phyloP scores from a whole-genome alignment of 2,797 vertebrate genomes.

The Eulemur coronatus region DNA sequence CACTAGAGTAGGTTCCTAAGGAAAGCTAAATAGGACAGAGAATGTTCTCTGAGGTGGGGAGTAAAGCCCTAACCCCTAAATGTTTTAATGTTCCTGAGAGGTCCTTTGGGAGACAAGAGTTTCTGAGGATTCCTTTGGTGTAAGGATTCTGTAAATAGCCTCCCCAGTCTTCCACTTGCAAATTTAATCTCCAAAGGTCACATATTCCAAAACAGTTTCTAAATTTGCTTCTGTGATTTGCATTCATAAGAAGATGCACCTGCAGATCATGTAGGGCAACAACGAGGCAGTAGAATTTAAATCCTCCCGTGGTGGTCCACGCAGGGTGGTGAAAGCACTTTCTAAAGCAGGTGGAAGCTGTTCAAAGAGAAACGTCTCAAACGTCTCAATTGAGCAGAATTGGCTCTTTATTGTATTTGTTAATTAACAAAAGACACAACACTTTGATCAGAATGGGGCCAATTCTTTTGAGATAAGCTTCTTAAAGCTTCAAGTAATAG shows the following conservation, averaged over 20 bases:
- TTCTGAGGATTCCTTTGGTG: neutral
- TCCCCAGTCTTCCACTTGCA: neutral
- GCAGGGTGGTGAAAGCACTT: neutral
- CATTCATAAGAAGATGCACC: constrained; percentile 66
- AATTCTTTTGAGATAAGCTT: constrained; percentile 15
- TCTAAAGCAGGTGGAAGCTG: constrained; percentile 41
- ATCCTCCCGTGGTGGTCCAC: neutral
- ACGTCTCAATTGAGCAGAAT: neutral
- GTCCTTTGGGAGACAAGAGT: neutral
- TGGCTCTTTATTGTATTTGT: constrained; percentile 1
- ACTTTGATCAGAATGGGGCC: neutral
- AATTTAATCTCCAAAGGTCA: constrained; percentile 65
- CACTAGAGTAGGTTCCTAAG: neutral
- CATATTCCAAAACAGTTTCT: constrained; percentile 64
- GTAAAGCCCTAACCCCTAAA: neutral
- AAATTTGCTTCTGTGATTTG: constrained; percentile 71
- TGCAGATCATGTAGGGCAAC: constrained; percentile 54
- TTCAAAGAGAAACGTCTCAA: constrained; percentile 23
- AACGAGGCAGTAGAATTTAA: neutral
- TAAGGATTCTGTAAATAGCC: constrained; percentile 47
- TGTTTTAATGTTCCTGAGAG: neutral
- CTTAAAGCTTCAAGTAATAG: neutral
- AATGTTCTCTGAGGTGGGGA: neutral
- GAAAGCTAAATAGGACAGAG: neutral
- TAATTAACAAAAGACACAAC: constrained; percentile 27